Base-by-base conservation (phyloP, 2,888 invertebrate species). In the Elmis aenea region DNA sequence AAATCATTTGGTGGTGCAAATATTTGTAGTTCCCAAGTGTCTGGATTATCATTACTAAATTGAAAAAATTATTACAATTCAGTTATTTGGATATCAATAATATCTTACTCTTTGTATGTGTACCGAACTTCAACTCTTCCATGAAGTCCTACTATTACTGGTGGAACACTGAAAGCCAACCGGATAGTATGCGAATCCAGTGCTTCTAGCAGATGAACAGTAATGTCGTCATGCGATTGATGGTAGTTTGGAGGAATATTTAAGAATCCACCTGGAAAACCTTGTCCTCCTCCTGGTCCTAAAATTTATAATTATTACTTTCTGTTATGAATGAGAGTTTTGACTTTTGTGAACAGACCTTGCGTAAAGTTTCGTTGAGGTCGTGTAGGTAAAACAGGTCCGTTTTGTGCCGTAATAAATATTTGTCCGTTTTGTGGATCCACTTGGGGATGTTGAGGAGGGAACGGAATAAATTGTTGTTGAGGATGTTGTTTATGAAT, bases 81-180 rank as follows among this genome's bases (percentile, higher is more conserved):
- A n/a, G n/a, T n/a, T n/a, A n/a, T n/a, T n/a, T n/a, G n/a, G n/a
- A n/a, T n/a, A n/a, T n/a, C n/a, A 1, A 3, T n/a, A 20, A 9
- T 20, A 22, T 74, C 79, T 75, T 69, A 85, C 85, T 73, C 66
- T 55, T 77, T 77, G 57, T 86, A 84, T 5, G 90, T 89, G 62
- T 90, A 92, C 59, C 88, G 76, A 42, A 92, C 72, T 66, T 92
- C 90, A 2, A 92, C 87, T 46, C 89, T 80, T 35, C 92, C 92
- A 54, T 87, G 83, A 25, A 92, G 72, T 14, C 91, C 91, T 5
- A 92, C 89, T 48, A 89, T 77, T 1, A 89, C 76, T 11, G 80
- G 73, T 0, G 92, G 90, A 5, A 92, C 81, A 2, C 84, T 83
- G 61, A 92, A 90, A 6, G 87, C 77, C 58, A 92, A 76, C 46